Conservation (phyloP, 23 tunicate species). For the Clavelina lepadiformis region DNA sequence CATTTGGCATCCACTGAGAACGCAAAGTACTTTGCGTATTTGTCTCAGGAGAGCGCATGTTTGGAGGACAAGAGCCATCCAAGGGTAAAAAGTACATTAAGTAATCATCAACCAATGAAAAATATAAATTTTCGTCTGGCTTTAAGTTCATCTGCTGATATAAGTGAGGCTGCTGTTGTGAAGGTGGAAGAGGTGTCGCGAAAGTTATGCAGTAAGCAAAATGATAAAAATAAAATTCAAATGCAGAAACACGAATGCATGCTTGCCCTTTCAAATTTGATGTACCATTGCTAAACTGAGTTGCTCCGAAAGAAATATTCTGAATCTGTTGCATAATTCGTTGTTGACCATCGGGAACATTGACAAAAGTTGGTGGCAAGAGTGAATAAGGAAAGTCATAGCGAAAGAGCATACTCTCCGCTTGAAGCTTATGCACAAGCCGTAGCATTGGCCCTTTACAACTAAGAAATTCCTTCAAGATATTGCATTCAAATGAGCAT, state of each 20-base stretch:
- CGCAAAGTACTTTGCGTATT: constrained; percentile 7
- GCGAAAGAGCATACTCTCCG: constrained; percentile 32
- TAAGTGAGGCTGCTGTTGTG: neutral
- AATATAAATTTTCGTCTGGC: constrained; percentile 40
- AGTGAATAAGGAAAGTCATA: constrained; percentile 43
- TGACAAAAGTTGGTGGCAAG: constrained; percentile 22
- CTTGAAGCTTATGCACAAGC: constrained; percentile 50
- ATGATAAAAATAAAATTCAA: constrained; percentile 73
- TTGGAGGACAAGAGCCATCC: constrained; percentile 45
- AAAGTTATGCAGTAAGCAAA: constrained; percentile 57
- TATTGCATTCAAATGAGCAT: constrained; percentile 21
- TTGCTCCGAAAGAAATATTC: neutral
- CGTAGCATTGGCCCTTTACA: constrained; percentile 66
- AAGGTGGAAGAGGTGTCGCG: neutral
- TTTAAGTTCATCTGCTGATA: constrained; percentile 1
- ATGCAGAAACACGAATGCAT: constrained; percentile 49
- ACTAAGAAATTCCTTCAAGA: constrained; percentile 53
- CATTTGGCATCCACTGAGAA: constrained; percentile 1
- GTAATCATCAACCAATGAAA: constrained; percentile 40
- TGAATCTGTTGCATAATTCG: neutral
- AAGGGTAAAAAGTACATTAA: constrained; percentile 58
- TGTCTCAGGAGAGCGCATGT: constrained; percentile 26
- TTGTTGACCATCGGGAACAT: neutral
- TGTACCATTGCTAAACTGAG: neutral
- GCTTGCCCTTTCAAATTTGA: constrained; percentile 27